phyloP scores from a whole-genome alignment of 2,113 vertebrate genomes.

The Pionites leucogaster region DNA sequence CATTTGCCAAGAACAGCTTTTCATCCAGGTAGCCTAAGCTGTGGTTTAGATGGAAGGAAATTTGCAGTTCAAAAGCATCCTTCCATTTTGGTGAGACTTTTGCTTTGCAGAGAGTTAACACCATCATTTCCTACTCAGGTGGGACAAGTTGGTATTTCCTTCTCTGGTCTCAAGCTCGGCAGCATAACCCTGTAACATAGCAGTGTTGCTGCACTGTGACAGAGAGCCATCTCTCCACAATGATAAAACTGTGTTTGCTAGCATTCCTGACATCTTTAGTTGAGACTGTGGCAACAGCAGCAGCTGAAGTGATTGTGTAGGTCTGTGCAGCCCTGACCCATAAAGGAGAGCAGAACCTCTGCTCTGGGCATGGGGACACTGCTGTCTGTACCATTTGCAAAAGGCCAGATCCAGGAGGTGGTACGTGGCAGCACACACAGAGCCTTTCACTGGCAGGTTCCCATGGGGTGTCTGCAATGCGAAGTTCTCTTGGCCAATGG shows the following conservation, averaged over 20 bases:
- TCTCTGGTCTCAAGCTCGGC: background rate
- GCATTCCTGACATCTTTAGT: background rate
- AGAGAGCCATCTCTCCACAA: background rate
- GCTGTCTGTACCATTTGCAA: background rate
- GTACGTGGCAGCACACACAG: background rate
- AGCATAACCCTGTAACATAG: background rate
- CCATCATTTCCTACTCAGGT: background rate
- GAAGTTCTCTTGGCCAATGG: background rate
- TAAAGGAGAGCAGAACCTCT: background rate
- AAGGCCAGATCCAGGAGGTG: background rate
- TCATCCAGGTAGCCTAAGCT: background rate
- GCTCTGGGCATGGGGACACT: fast-evolving
- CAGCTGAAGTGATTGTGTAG: background rate
- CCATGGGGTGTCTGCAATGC: background rate
- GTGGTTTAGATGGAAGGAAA: background rate
- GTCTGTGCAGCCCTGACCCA: background rate
- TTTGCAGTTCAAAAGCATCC: constrained; percentile 13
- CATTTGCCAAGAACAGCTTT: constrained; percentile 2
- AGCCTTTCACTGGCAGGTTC: background rate
- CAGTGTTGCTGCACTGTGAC: background rate
- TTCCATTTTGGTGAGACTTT: background rate
- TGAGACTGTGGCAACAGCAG: background rate
- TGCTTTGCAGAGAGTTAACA: background rate
- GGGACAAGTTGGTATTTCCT: background rate
- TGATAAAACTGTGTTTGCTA: background rate